These are phyloP conservation scores for Sclerodermus sp. DNA, from an alignment of 2,888 invertebrate genomes.

Conservation along the genomic window DNA sequence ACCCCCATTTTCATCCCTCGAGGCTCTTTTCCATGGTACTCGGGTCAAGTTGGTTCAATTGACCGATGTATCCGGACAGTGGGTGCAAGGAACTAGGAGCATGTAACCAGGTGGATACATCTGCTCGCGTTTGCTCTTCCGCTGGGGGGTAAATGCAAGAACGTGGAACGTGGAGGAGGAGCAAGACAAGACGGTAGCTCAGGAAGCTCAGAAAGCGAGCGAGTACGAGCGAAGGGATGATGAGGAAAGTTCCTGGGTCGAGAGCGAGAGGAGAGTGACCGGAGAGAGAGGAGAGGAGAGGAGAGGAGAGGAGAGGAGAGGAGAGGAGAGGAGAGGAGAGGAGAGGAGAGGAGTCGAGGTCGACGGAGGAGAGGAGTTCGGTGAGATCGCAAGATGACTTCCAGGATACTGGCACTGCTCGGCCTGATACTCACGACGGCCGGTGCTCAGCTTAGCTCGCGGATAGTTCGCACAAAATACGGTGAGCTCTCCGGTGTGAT, in stretches of 20 bases:
- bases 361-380: neutral
- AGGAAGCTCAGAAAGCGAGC: too few relatives aligned
- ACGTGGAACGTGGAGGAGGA: too few relatives aligned
- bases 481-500: constrained; percentile 85
- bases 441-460: constrained; percentile 66
- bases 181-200: too few relatives aligned
- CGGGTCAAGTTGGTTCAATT: too few relatives aligned
- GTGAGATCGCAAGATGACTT: constrained; percentile 32
- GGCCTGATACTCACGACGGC: constrained; percentile 33
- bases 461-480: constrained; percentile 85
- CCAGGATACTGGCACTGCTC: constrained; percentile 34
- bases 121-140: too few relatives aligned
- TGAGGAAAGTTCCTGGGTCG: too few relatives aligned
- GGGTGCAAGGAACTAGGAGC: constrained; percentile 1
- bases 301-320: constrained; percentile 4
- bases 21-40: too few relatives aligned
- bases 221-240: too few relatives aligned
- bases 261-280: constrained; percentile 12
- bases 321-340: constrained; percentile 11
- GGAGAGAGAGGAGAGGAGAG: constrained; percentile 12
- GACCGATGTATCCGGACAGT: constrained; percentile 22
- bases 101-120: constrained; percentile 15
- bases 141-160: too few relatives aligned
- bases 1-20: too few relatives aligned
- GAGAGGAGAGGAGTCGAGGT: constrained; percentile 5